Evolutionary conservation across 1,140 invertebrate species (phyloP).

Genomic region (Drosophila biarmipes): DNA sequence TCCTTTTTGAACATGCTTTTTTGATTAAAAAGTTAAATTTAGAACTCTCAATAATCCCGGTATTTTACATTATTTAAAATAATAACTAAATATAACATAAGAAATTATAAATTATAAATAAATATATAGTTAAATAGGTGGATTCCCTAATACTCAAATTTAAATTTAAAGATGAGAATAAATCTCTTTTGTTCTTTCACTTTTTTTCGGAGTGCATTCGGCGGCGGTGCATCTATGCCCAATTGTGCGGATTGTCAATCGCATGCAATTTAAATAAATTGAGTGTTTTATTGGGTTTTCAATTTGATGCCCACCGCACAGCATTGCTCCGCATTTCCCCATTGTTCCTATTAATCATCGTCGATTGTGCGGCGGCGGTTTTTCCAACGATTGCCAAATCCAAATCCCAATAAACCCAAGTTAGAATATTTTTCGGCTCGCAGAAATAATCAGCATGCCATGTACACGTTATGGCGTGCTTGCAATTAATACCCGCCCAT

Average conservation of each 20-base stretch:
- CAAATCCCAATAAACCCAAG: slow-evolving; percentile 16
- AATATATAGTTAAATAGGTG: too few species aligned
- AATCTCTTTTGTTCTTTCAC: too few species aligned
- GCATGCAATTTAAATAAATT: slow-evolving; percentile 83
- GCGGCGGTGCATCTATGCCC: slow-evolving; percentile 32
- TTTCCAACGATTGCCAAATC: slow-evolving; percentile 7
- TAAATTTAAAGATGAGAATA: too few species aligned
- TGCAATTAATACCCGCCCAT: slow-evolving; percentile 63
- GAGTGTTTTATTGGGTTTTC: slow-evolving; percentile 83
- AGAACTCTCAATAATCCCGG: too few species aligned
- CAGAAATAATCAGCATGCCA: slow-evolving; percentile 21
- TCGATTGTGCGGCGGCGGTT: slow-evolving; percentile 24
- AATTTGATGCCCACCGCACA: slow-evolving; percentile 58
- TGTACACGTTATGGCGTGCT: slow-evolving; percentile 10
- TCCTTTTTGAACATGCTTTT: too few species aligned
- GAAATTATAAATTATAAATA: too few species aligned
- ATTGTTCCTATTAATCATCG: slow-evolving; percentile 42
- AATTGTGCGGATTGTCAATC: slow-evolving; percentile 71
- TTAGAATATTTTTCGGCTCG: slow-evolving; percentile 18
- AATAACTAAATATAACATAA: too few species aligned
- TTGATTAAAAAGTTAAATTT: too few species aligned
- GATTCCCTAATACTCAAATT: too few species aligned
- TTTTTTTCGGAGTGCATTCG: background rate
- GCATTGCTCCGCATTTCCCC: background rate
- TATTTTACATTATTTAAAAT: background rate